Conservation (phyloP, 2,888 invertebrate genomes). For the Helobdella robusta region DNA sequence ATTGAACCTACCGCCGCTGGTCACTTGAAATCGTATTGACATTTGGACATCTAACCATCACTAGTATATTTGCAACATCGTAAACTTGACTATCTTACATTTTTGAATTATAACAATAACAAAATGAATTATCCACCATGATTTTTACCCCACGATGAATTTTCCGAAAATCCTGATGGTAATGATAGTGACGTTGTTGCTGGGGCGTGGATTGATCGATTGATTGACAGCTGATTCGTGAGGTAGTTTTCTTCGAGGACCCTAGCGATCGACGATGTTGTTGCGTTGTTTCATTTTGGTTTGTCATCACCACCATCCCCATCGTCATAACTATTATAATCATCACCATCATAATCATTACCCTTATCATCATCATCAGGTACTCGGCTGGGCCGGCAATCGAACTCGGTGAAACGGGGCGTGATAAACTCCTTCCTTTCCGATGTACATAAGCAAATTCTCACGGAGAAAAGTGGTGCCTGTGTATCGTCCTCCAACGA, state of each 20-base stretch:
- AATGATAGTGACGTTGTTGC: too few relatives aligned
- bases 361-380: conserved; percentile 29
- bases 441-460: conserved; percentile 3
- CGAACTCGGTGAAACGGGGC: conserved; percentile 34
- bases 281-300: background rate
- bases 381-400: conserved; percentile 34
- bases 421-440: conserved; percentile 31
- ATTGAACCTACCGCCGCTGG: too few relatives aligned
- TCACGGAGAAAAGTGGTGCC: conserved; percentile 18
- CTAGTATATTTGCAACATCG: too few relatives aligned
- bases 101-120: too few relatives aligned
- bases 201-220: too few relatives aligned
- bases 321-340: conserved; percentile 17
- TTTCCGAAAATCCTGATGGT: too few relatives aligned
- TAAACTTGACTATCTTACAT: too few relatives aligned
- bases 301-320: conserved; percentile 24
- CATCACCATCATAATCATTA: conserved; percentile 20
- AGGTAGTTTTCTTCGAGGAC: background rate
- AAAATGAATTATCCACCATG: too few relatives aligned
- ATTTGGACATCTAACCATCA: too few relatives aligned
- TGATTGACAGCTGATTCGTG: too few relatives aligned
- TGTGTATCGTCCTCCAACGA: conserved; percentile 16
- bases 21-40: too few relatives aligned
- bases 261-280: background rate
- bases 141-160: too few relatives aligned